Evolutionary conservation across 2,888 invertebrate species (phyloP).

Genomic region (Nemotelus nigrinus): DNA sequence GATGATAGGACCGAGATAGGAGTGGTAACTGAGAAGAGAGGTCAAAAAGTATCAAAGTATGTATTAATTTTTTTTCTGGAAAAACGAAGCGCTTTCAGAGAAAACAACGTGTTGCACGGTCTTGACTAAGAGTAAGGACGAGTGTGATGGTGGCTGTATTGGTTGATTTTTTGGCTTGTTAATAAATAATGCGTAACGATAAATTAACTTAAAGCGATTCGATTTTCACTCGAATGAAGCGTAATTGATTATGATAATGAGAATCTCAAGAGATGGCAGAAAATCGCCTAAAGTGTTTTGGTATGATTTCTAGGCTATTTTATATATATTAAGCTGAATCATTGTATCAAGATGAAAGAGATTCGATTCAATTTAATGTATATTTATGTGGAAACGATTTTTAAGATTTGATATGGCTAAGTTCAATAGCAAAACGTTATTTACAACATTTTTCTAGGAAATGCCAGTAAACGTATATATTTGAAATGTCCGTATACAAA

Average conservation of each 20-base stretch:
- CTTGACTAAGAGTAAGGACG: background rate
- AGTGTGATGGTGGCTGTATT: background rate
- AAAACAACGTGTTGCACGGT: constrained; percentile 8
- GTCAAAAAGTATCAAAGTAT: background rate
- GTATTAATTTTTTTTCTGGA: background rate
- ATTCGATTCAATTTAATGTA: no score
- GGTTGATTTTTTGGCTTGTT: background rate
- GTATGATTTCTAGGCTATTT: no score
- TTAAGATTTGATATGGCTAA: no score
- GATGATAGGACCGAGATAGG: background rate
- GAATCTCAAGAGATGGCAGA: background rate
- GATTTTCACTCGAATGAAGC: constrained; percentile 5
- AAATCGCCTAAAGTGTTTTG: no score
- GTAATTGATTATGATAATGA: constrained; percentile 19
- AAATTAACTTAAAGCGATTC: constrained; percentile 28
- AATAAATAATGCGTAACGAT: background rate
- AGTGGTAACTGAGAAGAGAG: background rate
- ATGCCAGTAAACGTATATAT: no score
- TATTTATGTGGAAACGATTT: no score
- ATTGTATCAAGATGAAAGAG: no score
- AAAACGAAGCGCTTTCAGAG: constrained; percentile 15
- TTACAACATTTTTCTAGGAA: no score
- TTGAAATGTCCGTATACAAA: no score
- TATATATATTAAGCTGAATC: no score
- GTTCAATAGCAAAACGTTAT: no score